phyloP scores from a whole-genome alignment of 2,113 vertebrate species.

The Scolopax mira region DNA sequence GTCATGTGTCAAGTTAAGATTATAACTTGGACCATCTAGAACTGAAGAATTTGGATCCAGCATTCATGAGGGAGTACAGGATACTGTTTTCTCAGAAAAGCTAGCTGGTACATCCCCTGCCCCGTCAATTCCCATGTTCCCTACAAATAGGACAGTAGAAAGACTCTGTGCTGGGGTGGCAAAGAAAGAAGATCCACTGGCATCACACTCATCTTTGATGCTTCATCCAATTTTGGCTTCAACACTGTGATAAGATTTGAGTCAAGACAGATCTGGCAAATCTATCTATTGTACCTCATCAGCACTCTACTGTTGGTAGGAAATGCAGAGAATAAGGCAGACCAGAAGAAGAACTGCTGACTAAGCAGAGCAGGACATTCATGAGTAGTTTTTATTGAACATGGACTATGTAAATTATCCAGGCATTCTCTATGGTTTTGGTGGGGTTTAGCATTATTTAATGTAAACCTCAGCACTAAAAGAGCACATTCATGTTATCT shows the following conservation, averaged over 20 bases:
- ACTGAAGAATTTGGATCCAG: constrained; percentile 19
- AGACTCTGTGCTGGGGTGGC: not conserved
- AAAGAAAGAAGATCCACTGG: not conserved
- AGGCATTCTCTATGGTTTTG: not conserved
- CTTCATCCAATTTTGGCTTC: not conserved
- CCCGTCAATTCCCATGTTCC: not conserved
- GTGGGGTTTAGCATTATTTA: not conserved
- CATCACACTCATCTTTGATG: not conserved
- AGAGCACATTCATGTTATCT: not conserved
- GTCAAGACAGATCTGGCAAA: not conserved
- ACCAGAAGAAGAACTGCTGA: not conserved
- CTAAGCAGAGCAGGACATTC: not conserved
- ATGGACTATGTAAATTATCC: not conserved
- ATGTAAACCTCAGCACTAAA: not conserved
- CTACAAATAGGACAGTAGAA: not conserved
- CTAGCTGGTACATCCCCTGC: rapidly evolving
- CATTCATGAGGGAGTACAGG: not conserved
- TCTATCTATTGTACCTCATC: not conserved
- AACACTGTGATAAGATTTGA: not conserved
- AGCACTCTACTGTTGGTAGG: not conserved
- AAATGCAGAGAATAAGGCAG: not conserved
- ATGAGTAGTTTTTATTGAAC: not conserved
- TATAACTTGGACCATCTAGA: constrained; percentile 30
- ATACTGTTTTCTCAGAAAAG: not conserved
- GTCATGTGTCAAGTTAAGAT: constrained; percentile 50